These are phyloP conservation scores for Riparia riparia DNA, from an alignment of 2,113 vertebrate species.

Conservation along the genomic window DNA sequence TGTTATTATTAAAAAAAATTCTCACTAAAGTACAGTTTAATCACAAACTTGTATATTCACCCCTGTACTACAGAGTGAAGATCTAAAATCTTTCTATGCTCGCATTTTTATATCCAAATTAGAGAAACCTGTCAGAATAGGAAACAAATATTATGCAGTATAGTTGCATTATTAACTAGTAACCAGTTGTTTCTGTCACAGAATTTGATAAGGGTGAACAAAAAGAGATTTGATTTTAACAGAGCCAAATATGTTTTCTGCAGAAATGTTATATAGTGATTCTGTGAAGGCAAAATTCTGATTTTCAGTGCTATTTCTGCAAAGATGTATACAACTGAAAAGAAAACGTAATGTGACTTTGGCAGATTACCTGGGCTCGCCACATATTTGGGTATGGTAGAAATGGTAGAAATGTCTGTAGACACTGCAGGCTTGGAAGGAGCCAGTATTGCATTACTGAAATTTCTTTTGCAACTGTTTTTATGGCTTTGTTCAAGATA, in stretches of 20 bases:
- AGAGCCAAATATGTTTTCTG: background rate
- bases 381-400: background rate
- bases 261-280: background rate
- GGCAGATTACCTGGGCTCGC: background rate
- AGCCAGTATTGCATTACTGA: background rate
- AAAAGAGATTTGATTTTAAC: background rate
- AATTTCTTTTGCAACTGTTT: background rate
- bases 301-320: background rate
- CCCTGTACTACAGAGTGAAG: background rate
- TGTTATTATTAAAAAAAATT: background rate
- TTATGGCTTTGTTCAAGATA: background rate
- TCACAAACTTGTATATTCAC: background rate
- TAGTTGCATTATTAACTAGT: background rate
- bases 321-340: background rate
- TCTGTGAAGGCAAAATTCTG: background rate
- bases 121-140: background rate
- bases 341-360: background rate
- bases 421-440: background rate
- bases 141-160: background rate
- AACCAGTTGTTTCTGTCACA: background rate
- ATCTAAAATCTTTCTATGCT: background rate
- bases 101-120: background rate
- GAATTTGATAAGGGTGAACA: background rate
- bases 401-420: background rate
- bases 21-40: background rate